Percentiles rank a stretch among this genome's conserved stretches.
These are phyloP conservation scores for Colletes gigas DNA, from an alignment of 1,140 invertebrate species.

Conservation along the genomic window DNA sequence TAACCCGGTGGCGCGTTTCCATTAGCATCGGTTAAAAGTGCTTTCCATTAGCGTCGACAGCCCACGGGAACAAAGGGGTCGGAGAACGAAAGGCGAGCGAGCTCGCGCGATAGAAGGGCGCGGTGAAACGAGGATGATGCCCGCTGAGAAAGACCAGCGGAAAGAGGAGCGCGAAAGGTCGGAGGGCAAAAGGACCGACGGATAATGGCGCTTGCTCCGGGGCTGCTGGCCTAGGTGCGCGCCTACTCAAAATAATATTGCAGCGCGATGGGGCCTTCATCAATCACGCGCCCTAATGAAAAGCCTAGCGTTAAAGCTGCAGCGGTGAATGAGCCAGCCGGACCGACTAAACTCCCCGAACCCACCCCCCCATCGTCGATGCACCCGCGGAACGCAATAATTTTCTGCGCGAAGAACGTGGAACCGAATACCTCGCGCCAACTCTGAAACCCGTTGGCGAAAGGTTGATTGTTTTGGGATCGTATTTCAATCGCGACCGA, in stretches of 20 bases:
- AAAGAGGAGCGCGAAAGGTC: constrained; percentile 57
- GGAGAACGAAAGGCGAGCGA: constrained; percentile 60
- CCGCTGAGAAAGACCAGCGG: constrained; percentile 54
- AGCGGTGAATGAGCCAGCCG: constrained; percentile 41
- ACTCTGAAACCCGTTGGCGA: neutral
- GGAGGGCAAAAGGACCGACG: constrained; percentile 53
- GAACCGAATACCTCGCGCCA: neutral
- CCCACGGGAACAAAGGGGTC: constrained; percentile 71
- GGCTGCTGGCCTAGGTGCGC: constrained; percentile 36
- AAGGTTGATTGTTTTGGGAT: neutral
- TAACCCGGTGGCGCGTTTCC: constrained; percentile 69
- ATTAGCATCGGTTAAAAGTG: constrained; percentile 78
- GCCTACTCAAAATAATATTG: constrained; percentile 66
- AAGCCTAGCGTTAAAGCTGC: constrained; percentile 55
- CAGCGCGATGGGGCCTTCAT: constrained; percentile 55
- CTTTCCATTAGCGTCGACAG: constrained; percentile 75
- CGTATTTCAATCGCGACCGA: neutral
- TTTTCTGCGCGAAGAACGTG: neutral
- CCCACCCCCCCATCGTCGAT: neutral
- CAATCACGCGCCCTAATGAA: constrained; percentile 66
- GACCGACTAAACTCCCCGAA: constrained; percentile 1
- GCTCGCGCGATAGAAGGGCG: constrained; percentile 20
- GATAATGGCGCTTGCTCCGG: constrained; percentile 58
- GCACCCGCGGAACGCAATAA: neutral
- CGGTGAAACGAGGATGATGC: constrained; percentile 35